Percentiles rank a stretch among this genome's conserved stretches.
phyloP scores from a whole-genome alignment of 1,140 invertebrate genomes.

The Drosophila albomicans region DNA sequence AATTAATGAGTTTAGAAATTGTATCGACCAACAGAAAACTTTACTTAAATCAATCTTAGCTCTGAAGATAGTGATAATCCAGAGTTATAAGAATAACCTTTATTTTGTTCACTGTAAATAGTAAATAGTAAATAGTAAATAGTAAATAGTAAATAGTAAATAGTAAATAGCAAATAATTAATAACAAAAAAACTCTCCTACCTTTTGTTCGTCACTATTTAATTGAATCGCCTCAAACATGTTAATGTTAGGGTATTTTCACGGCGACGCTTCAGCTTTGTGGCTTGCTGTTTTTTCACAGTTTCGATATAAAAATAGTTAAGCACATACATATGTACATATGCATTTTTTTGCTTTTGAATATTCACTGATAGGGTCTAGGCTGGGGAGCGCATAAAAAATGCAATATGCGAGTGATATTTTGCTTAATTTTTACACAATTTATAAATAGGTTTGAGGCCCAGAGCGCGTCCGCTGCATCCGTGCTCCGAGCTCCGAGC shows the following conservation, averaged over 20 bases:
- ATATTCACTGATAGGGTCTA: slow-evolving; percentile 32
- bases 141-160: too few relatives aligned
- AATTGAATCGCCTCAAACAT: too few relatives aligned
- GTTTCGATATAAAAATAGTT: background rate
- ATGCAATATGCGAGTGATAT: slow-evolving; percentile 29
- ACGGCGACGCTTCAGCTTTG: background rate
- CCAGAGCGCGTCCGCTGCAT: slow-evolving; percentile 34
- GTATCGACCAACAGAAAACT: too few relatives aligned
- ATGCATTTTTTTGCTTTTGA: background rate
- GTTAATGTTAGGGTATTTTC: background rate
- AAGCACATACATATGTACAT: background rate
- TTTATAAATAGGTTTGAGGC: slow-evolving; percentile 55
- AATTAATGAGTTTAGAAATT: too few relatives aligned
- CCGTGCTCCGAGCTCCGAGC: slow-evolving; percentile 15
- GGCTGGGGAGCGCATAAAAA: slow-evolving; percentile 39
- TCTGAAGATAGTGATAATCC: too few relatives aligned
- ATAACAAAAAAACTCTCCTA: background rate
- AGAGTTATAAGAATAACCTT: too few relatives aligned
- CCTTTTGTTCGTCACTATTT: background rate
- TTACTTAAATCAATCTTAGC: too few relatives aligned
- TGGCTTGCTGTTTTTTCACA: background rate
- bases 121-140: too few relatives aligned
- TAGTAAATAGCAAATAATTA: too few relatives aligned
- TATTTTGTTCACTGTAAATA: too few relatives aligned
- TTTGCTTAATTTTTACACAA: slow-evolving; percentile 11